Evolutionary conservation across 2,888 invertebrate species (phyloP), one percentile per base, ranked within the genome.

Genomic region (Zaprionus obscuricornis): DNA sequence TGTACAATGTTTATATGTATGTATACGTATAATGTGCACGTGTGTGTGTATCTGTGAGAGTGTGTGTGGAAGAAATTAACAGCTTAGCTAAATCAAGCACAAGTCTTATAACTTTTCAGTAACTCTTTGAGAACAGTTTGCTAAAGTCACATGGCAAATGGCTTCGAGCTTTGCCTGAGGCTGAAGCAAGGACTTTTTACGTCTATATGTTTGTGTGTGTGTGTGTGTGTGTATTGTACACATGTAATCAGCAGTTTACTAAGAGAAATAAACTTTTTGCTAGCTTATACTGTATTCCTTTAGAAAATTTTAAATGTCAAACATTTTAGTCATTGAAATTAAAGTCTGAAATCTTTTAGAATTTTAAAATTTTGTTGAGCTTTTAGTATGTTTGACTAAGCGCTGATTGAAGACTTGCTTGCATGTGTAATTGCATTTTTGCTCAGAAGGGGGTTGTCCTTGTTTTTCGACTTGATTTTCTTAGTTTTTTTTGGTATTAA

Each of bases 71-170:
- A 42, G 63, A 72, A 54, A 77, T 74, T 74, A 56, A 66, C 60
- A 69, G 52, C 58, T 68, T 59, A 57, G 62, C 52, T 57, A 57
- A 63, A 59, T 68, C 65, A 81, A 63, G 65, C 51, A 5, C 46
- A 65, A 69, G 51, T 66, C 52, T 58, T 66, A 20, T 16, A 58
- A 70, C 58, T 58, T 65, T 47, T 43, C 14, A 14, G 52, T 24
- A 57, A 11, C 39, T 55, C 49, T 42, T 31, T 33, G 20, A 31
- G 14, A 49, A 58, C 42, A 42, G 33, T 64, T n/a, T 68, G 42
- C 52, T 54, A 49, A 58, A 68, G 71, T 68, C 68, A 68, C 68
- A 54, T 59, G 45, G 65, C 52, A 67, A 64, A 69, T 69, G 58
- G 57, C 58, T 68, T 47, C 52, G 36, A 26, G 29, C 42, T 14